These are phyloP conservation scores for Fragum whitleyi DNA, from an alignment of 2,888 invertebrate genomes.

Conservation along the genomic window DNA sequence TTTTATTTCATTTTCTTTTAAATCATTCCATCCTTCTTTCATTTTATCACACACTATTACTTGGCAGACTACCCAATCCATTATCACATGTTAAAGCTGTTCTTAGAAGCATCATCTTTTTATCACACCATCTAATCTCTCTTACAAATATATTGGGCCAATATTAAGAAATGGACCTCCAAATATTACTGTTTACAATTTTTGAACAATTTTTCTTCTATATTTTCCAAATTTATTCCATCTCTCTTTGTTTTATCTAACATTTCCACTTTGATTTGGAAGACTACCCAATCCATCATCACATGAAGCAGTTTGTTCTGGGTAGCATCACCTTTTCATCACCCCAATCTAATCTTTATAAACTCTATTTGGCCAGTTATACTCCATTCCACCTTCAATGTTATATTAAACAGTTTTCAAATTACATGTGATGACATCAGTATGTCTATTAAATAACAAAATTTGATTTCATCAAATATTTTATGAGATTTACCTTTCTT, in stretches of 20 bases:
- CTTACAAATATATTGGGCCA: neutral
- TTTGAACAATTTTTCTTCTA: neutral
- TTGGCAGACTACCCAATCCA: neutral
- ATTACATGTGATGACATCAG: too few species aligned
- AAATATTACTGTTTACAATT: too few species aligned
- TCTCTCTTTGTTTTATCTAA: neutral
- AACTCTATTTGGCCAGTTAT: too few species aligned
- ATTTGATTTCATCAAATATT: too few species aligned
- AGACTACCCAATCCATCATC: neutral
- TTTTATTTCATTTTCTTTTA: neutral
- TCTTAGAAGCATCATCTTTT: neutral
- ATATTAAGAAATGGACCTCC: too few species aligned
- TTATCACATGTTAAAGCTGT: neutral
- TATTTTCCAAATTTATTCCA: neutral
- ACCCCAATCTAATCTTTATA: neutral
- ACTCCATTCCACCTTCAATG: too few species aligned
- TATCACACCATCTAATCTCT: neutral
- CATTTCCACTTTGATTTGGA: neutral
- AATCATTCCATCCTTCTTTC: neutral
- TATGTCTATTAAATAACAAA: too few species aligned
- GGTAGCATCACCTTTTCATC: neutral
- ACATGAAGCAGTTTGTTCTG: neutral
- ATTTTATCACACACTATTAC: neutral
- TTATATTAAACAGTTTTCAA: too few species aligned
- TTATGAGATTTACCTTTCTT: too few species aligned